Conservation (phyloP, 2,797 vertebrate genomes). For the Sebastes oblongus region DNA sequence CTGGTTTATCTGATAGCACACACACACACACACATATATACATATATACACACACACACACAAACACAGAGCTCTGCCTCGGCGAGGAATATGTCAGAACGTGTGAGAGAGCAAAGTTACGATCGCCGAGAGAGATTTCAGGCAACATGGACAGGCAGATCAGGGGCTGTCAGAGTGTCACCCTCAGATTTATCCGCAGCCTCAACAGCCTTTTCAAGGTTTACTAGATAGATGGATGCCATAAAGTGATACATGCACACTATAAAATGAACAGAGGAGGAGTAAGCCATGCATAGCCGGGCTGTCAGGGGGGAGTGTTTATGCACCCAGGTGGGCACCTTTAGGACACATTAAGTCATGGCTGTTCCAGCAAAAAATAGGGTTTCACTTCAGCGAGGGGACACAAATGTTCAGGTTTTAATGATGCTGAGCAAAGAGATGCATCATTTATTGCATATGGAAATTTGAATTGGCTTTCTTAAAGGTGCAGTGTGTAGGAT, state of each 20-base stretch:
- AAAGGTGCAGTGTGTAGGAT: too few species aligned
- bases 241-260: constrained; percentile 64
- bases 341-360: constrained; percentile 52
- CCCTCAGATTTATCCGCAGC: constrained; percentile 63
- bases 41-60: background rate
- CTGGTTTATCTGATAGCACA: constrained; percentile 47
- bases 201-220: constrained; percentile 71
- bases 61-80: constrained; percentile 1
- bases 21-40: constrained; percentile 3
- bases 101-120: constrained; percentile 49
- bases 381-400: background rate
- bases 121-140: constrained; percentile 69
- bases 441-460: background rate
- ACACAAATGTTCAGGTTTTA: background rate
- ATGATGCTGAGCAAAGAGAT: background rate
- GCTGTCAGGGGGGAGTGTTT: constrained; percentile 47
- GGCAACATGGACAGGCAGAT: constrained; percentile 68
- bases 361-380: constrained; percentile 29
- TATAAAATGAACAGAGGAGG: constrained; percentile 63
- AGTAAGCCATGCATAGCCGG: constrained; percentile 51
- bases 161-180: constrained; percentile 69
- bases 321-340: constrained; percentile 61
- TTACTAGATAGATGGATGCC: constrained; percentile 69
- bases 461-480: background rate
- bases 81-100: constrained; percentile 45